These are phyloP conservation scores for Papilio polytes DNA, from an alignment of 1,140 invertebrate species.

Conservation along the genomic window DNA sequence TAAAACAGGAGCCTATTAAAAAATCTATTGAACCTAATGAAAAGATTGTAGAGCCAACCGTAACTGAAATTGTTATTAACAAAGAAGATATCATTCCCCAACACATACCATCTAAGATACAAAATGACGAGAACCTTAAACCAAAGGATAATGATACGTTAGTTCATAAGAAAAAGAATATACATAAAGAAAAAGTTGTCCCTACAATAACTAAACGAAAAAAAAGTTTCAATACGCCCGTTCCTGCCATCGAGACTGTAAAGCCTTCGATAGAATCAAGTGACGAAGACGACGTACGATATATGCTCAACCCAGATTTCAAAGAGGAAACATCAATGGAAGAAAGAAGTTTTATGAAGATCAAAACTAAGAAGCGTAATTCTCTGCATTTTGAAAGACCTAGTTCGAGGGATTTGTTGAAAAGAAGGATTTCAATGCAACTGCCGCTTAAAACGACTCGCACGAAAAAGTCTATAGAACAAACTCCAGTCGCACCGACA, in stretches of 20 bases:
- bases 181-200: conserved; percentile 61
- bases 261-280: conserved; percentile 56
- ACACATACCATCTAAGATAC: conserved; percentile 37
- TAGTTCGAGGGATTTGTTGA: conserved; percentile 72
- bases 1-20: conserved; percentile 13
- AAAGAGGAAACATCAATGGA: conserved; percentile 57
- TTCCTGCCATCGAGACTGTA: conserved; percentile 43
- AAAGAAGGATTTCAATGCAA: conserved; percentile 70
- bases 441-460: conserved; percentile 72
- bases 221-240: conserved; percentile 50
- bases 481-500: conserved; percentile 43
- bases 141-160: conserved; percentile 48
- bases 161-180: conserved; percentile 62
- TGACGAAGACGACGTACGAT: conserved; percentile 76
- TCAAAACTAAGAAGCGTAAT: conserved; percentile 70
- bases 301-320: conserved; percentile 76
- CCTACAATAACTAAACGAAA: conserved; percentile 60
- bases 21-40: background rate
- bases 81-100: conserved; percentile 1
- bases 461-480: conserved; percentile 60
- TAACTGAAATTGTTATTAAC: background rate
- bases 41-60: background rate
- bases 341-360: conserved; percentile 72
- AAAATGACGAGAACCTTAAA: conserved; percentile 48
- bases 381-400: conserved; percentile 73